Evolutionary conservation across 2,113 vertebrate genomes (phyloP).

Genomic region (Proterorhinus semilunaris): DNA sequence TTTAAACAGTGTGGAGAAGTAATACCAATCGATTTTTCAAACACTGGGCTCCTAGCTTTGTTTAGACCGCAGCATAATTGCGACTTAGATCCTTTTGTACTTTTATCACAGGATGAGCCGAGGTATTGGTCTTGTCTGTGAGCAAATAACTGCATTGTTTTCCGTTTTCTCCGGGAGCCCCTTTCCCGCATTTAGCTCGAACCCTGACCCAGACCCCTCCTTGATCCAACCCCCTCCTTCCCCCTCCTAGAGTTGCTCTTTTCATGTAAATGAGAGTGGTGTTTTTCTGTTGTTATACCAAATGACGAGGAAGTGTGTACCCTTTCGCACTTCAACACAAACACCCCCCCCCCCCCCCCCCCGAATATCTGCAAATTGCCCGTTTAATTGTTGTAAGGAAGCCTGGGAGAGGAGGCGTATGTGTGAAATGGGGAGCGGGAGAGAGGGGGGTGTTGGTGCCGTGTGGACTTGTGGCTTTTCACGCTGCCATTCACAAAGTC

Average conservation of each 20-base stretch:
- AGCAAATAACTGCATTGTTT: constrained; percentile 74
- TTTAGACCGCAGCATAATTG: neutral
- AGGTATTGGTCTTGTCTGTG: constrained; percentile 56
- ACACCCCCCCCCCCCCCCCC: no score
- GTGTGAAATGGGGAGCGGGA: constrained; percentile 9
- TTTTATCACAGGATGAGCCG: constrained; percentile 72
- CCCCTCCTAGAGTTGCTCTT: constrained; percentile 65
- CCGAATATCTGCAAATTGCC: constrained; percentile 76
- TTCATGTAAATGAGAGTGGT: constrained; percentile 79
- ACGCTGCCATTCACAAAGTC: constrained; percentile 48
- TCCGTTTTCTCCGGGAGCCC: constrained; percentile 65
- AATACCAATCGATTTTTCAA: no score
- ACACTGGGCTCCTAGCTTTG: no score
- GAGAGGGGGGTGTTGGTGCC: constrained; percentile 32
- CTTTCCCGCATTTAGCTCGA: constrained; percentile 70
- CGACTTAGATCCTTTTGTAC: constrained; percentile 31
- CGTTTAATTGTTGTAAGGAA: constrained; percentile 69
- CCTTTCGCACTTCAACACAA: constrained; percentile 77
- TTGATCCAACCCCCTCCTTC: constrained; percentile 9
- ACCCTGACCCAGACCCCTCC: constrained; percentile 20
- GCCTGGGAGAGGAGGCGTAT: constrained; percentile 42
- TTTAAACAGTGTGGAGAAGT: no score
- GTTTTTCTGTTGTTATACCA: constrained; percentile 83
- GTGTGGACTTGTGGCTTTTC: constrained; percentile 46
- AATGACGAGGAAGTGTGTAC: constrained; percentile 81